phyloP scores from a whole-genome alignment of 2,113 vertebrate genomes.

The Camelus bactrianus region DNA sequence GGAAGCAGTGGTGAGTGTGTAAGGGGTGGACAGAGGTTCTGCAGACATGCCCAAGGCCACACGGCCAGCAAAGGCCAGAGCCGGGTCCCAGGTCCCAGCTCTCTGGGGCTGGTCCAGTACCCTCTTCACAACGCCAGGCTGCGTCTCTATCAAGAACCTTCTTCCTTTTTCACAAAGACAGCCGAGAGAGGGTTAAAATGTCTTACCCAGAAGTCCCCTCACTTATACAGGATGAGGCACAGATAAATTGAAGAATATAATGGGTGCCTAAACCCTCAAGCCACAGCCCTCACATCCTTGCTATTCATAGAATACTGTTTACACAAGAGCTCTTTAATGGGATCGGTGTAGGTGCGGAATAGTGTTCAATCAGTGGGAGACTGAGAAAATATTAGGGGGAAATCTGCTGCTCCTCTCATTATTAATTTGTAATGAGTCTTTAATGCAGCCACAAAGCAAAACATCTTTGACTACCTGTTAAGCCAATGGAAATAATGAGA shows the following conservation, averaged over 20 bases:
- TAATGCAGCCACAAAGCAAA: constrained; percentile 77
- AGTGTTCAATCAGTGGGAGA: constrained; percentile 64
- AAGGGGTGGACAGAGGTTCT: background rate
- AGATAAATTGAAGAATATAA: constrained; percentile 47
- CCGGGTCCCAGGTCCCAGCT: background rate
- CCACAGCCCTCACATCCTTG: constrained; percentile 44
- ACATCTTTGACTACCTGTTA: constrained; percentile 78
- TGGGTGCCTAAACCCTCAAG: constrained; percentile 43
- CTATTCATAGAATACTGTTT: constrained; percentile 23
- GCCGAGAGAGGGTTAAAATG: constrained; percentile 35
- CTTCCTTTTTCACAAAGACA: background rate
- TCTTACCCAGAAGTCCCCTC: background rate
- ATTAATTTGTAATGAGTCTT: constrained; percentile 80
- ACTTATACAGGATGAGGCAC: constrained; percentile 25
- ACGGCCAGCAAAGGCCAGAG: background rate
- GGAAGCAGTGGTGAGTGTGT: background rate
- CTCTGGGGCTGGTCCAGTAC: background rate
- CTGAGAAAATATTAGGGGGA: constrained; percentile 65
- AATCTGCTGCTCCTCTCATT: constrained; percentile 68
- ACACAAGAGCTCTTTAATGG: constrained; percentile 68
- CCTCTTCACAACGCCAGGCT: background rate
- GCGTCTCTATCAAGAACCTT: background rate
- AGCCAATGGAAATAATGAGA: constrained; percentile 72
- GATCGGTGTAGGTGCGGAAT: background rate
- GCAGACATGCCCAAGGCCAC: background rate